A percentile compares a stretch with the other conserved stretches of the same genome.
Conservation (phyloP, 1,140 invertebrate genomes). For the Ooceraea biroi region DNA sequence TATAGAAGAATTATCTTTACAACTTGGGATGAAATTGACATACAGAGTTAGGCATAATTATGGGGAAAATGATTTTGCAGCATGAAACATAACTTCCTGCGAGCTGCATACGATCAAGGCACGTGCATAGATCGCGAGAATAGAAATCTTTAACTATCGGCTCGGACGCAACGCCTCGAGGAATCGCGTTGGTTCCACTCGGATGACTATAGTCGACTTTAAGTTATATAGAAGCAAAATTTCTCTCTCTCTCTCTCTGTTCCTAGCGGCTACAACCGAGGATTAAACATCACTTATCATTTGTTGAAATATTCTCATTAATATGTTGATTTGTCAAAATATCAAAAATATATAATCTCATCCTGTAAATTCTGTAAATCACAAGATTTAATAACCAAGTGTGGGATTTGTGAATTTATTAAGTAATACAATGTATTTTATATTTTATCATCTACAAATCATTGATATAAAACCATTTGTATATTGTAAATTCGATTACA, state of each 20-base stretch:
- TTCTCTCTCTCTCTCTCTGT: conserved; percentile 28
- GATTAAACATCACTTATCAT: conserved; percentile 47
- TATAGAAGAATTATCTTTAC: neutral
- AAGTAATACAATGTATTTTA: no score
- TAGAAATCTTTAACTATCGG: conserved; percentile 38
- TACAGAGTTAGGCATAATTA: neutral
- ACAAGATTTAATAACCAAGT: no score
- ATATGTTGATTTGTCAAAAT: conserved; percentile 31
- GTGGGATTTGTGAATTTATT: no score
- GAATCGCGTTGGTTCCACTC: conserved; percentile 55
- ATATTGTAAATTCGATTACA: no score
- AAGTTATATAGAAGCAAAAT: conserved; percentile 45
- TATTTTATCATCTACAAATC: no score
- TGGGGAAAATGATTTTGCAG: conserved; percentile 19
- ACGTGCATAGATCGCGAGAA: conserved; percentile 31
- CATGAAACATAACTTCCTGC: conserved; percentile 35
- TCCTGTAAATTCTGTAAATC: no score
- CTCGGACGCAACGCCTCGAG: conserved; percentile 46
- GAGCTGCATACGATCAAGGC: conserved; percentile 30
- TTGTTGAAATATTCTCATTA: conserved; percentile 50
- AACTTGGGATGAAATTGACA: neutral
- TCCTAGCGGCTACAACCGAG: conserved; percentile 34
- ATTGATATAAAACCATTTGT: no score
- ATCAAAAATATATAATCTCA: no score
- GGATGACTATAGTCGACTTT: conserved; percentile 45